A percentile compares a stretch with the other conserved stretches of the same genome.
Conservation (phyloP, 2,888 invertebrate genomes). For the Apotomis betuletana region DNA sequence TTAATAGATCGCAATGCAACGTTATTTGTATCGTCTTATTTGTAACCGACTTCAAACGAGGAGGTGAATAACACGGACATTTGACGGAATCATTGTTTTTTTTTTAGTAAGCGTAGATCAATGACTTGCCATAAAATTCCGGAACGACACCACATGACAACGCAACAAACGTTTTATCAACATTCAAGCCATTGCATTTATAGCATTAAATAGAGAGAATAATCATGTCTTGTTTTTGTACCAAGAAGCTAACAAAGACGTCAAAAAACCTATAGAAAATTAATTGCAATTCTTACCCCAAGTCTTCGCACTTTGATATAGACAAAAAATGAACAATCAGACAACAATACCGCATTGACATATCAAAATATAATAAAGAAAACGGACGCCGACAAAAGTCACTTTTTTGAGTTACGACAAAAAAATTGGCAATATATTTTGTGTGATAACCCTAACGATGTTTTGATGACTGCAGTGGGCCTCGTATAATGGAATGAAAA, state of each 20-base stretch:
- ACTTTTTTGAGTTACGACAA: conserved; percentile 44
- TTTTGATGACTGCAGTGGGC: conserved; percentile 44
- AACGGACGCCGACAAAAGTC: conserved; percentile 34
- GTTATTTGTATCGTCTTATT: too few relatives aligned
- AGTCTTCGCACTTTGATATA: conserved; percentile 24
- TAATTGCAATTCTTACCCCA: conserved; percentile 31
- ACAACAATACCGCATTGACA: conserved; percentile 42
- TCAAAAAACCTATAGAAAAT: conserved; percentile 21
- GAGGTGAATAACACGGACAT: too few relatives aligned
- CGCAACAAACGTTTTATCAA: conserved; percentile 17
- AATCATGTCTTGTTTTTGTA: conserved; percentile 17
- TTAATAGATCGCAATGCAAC: too few relatives aligned
- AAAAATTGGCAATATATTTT: conserved; percentile 44
- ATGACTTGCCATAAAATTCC: neutral
- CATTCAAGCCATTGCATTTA: conserved; percentile 22
- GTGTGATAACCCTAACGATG: conserved; percentile 42
- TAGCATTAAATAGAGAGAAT: conserved; percentile 4
- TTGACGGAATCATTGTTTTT: too few relatives aligned
- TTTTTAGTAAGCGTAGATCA: neutral
- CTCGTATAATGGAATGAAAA: conserved; percentile 39
- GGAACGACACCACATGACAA: neutral
- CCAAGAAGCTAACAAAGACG: conserved; percentile 23
- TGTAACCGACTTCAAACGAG: too few relatives aligned
- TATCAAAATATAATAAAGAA: conserved; percentile 42
- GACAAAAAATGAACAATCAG: conserved; percentile 35